Evolutionary conservation across 2,888 invertebrate genomes (phyloP), one percentile per base, ranked within the genome.

Genomic region (Colletes collaris): DNA sequence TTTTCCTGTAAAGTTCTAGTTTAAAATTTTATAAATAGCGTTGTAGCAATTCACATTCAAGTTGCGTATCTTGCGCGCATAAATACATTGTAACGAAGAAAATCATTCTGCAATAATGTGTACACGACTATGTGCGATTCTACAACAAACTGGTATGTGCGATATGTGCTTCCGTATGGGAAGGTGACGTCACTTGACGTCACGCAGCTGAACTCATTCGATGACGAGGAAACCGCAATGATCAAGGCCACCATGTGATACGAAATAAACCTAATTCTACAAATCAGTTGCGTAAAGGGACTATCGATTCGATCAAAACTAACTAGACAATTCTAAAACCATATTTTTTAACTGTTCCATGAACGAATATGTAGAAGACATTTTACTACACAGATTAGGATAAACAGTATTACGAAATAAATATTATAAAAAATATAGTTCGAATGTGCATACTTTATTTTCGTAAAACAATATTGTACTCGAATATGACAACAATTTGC

Each of bases 211-310:
- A 16, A 50, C 64, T 72, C 62, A 75, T 75, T 79, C 46, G 62
- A 72, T 79, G 79, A 70, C 82, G 79, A 86, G 86, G 82, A 87
- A 88, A 85, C 81, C 74, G 55, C 74, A 83, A 83, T 68, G 73
- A 75, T 62, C 82, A 83, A 82, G 79, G 85, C 63, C 70, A 37
- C 40, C 46, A n/a, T 56, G n/a, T 19, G 44, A 50, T 40, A 16
- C 44, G 49, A 52, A n/a, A 52, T 40, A 70, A 55, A 55, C 37
- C 35, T n/a, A 52, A 67, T 40, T 27, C 10, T 13, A 44, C 62
- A 35, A 27, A 71, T 56, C 4, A 58, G 44, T 55, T 13, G 37
- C 10, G 27, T 52, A 59, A 62, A 52, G 35, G 56, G 16, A 76
- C 10, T 37, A 53, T 6, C 67, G 13, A 44, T 59, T 64, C n/a